Conservation (phyloP, 2,888 invertebrate species). For the Nomada ferruginata region DNA sequence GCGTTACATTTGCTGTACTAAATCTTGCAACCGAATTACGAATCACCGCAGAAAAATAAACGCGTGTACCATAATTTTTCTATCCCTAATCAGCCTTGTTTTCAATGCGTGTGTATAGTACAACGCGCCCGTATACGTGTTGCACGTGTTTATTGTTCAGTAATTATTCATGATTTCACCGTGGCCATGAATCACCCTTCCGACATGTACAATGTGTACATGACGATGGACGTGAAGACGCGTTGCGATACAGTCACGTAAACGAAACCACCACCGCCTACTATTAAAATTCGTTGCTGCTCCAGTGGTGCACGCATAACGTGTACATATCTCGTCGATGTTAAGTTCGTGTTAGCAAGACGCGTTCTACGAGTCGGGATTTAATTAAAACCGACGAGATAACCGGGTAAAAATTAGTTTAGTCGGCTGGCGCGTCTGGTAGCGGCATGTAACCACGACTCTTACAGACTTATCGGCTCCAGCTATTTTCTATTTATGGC, state of each 20-base stretch:
- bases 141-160: slow-evolving; percentile 42
- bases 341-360: not conserved
- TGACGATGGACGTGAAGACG: slow-evolving; percentile 61
- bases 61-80: slow-evolving; percentile 31
- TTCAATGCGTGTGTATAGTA: slow-evolving; percentile 31
- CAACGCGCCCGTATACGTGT: slow-evolving; percentile 30
- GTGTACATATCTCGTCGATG: not conserved
- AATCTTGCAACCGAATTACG: slow-evolving; percentile 8
- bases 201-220: slow-evolving; percentile 26
- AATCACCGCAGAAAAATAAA: slow-evolving; percentile 26
- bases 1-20: slow-evolving; percentile 3
- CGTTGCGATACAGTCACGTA: slow-evolving; percentile 45
- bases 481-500: slow-evolving; percentile 68
- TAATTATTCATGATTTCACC: slow-evolving; percentile 70
- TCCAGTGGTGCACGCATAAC: slow-evolving; percentile 7
- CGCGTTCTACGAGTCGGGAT: slow-evolving; percentile 1
- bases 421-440: slow-evolving; percentile 5
- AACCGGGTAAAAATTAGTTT: slow-evolving; percentile 21
- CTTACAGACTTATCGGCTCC: slow-evolving; percentile 63
- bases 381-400: slow-evolving; percentile 35
- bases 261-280: slow-evolving; percentile 29
- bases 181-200: slow-evolving; percentile 72
- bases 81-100: slow-evolving; percentile 37
- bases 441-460: slow-evolving; percentile 13
- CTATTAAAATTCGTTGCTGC: slow-evolving; percentile 43